phyloP scores from a whole-genome alignment of 2,888 invertebrate species.

The Trichogramma evanescens region DNA sequence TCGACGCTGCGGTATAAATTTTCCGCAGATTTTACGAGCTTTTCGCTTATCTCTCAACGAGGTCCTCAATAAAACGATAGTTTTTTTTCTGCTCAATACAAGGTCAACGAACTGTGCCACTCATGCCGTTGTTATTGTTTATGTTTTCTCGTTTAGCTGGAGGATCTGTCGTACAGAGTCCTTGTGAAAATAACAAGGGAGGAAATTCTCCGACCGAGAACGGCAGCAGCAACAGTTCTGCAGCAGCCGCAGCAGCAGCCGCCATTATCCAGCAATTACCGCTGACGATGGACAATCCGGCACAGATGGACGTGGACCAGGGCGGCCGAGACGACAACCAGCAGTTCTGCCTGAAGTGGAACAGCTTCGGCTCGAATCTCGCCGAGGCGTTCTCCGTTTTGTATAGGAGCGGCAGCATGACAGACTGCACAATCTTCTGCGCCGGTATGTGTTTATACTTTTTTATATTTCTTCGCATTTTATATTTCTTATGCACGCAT shows the following conservation, averaged over 20 bases:
- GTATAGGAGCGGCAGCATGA: slow-evolving; percentile 87
- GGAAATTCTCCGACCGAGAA: slow-evolving; percentile 39
- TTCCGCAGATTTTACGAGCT: background rate
- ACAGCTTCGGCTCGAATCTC: slow-evolving; percentile 89
- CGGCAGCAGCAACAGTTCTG: slow-evolving; percentile 38
- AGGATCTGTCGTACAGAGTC: slow-evolving; percentile 42
- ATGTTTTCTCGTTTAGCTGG: slow-evolving; percentile 31
- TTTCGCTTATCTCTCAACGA: background rate
- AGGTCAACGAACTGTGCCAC: background rate
- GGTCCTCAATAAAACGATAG: background rate
- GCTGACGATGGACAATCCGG: slow-evolving; percentile 12
- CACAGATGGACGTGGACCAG: slow-evolving; percentile 28
- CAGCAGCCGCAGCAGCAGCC: slow-evolving; percentile 1
- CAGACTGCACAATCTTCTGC: slow-evolving; percentile 88
- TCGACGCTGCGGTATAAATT: background rate
- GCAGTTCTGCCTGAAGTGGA: slow-evolving; percentile 93
- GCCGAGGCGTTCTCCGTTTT: slow-evolving; percentile 87
- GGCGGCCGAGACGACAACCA: slow-evolving; percentile 81
- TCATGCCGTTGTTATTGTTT: background rate
- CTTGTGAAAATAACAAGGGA: slow-evolving; percentile 36
- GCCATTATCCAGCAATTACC: no score
- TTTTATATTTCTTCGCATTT: background rate
- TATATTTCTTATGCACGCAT: background rate
- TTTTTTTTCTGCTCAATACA: background rate
- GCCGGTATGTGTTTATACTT: slow-evolving; percentile 63